A percentile compares a stretch with the other conserved stretches of the same genome.
These are phyloP conservation scores for Conus betulinus DNA, from an alignment of 1,140 invertebrate genomes.

Conservation along the genomic window DNA sequence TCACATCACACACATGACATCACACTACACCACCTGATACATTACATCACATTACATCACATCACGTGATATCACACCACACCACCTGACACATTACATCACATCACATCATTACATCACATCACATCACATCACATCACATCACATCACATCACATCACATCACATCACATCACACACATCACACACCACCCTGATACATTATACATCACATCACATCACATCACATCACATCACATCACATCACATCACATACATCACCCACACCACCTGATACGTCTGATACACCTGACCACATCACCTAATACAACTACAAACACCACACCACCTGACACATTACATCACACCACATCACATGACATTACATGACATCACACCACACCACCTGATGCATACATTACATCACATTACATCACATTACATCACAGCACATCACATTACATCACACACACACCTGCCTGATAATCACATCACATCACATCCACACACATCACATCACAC, in stretches of 20 bases:
- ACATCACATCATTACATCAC: too few species aligned
- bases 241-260: slow-evolving; percentile 19
- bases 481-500: too few species aligned
- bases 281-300: background rate
- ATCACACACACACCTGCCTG: background rate
- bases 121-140: too few species aligned
- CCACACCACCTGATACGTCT: background rate
- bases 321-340: slow-evolving; percentile 2
- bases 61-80: too few species aligned
- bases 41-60: too few species aligned
- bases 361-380: slow-evolving; percentile 23
- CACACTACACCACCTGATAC: too few species aligned
- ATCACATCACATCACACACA: too few species aligned
- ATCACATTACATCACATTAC: slow-evolving; percentile 15
- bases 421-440: too few species aligned
- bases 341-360: slow-evolving; percentile 19
- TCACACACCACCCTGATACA: background rate
- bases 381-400: background rate
- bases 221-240: slow-evolving; percentile 19
- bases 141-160: too few species aligned
- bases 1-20: too few species aligned
- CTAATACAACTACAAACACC: background rate
- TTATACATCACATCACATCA: background rate
- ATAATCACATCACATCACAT: too few species aligned
- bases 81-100: too few species aligned